Base-by-base conservation (phyloP, 2,888 invertebrate species). In the Brenthis ino region DNA sequence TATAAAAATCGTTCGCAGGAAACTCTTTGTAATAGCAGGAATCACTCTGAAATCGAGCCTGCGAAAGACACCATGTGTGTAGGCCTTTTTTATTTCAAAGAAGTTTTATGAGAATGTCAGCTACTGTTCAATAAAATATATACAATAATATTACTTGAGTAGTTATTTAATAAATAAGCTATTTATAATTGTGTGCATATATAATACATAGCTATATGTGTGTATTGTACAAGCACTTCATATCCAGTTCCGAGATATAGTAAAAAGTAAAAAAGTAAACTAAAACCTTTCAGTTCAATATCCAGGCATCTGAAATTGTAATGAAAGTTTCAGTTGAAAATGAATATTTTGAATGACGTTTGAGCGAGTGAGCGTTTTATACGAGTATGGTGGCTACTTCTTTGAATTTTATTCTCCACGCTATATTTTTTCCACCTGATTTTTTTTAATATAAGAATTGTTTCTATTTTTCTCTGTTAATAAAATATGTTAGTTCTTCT, bases 191-290 rank as follows among this genome's bases (percentile, higher is more conserved):
- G n/a, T n/a, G n/a, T 56, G 2, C 8, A 6, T 56, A 1, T 28
- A 28, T 12, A 24, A 56, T n/a, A 56, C 0, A 43, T 43, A 43
- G 1, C 20, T 16, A 47, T 20, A 20, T 43, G 2, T 13, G 16
- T 43, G 12, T 1, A 47, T 12, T 13, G 24, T 47, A 14, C 47
- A 24, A 6, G 33, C 56, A 47, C 13, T 47, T 47, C 24, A 58
- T 58, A 48, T n/a, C 48, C 28, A 58, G 48, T 58, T 48, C 48
- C 14, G n/a, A 28, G n/a, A 11, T 28, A 13, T 28, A n/a, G 12
- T 60, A n/a, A 60, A 58, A 48, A n/a, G 20, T 43, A 58, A 48
- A 58, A 58, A 58, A 58, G 24, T 48, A n/a, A 58, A 20, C 48
- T 48, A 8, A 8, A 48, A 11, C 14, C 48, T 57, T 57, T 43